Percentiles rank a stretch among this genome's conserved stretches.
These are phyloP conservation scores for Etia nguti DNA, from an alignment of 2,113 vertebrate genomes.

Conservation along the genomic window DNA sequence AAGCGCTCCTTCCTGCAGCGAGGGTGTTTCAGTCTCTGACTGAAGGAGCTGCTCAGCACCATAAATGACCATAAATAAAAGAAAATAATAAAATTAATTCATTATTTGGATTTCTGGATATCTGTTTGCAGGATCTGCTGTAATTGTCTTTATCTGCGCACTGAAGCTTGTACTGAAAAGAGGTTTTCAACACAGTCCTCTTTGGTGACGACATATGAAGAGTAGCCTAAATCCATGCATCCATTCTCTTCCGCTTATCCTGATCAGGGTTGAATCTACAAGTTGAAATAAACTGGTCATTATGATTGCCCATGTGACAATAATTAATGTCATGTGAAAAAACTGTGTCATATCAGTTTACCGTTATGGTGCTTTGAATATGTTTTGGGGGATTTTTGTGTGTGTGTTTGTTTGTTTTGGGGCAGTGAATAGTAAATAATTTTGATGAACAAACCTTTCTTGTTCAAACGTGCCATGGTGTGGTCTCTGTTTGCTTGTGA, in stretches of 20 bases:
- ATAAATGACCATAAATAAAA: background rate
- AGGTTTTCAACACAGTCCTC: background rate
- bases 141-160: rapidly evolving
- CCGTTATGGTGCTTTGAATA: background rate
- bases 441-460: background rate
- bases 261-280: background rate
- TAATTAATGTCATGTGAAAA: background rate
- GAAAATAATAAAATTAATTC: background rate
- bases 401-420: background rate
- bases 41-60: no score
- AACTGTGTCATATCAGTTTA: background rate
- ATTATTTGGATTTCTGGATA: rapidly evolving
- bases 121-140: background rate
- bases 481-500: background rate
- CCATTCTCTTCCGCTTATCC: background rate
- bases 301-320: rapidly evolving
- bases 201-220: background rate
- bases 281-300: background rate
- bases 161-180: background rate
- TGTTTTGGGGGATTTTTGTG: rapidly evolving
- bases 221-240: rapidly evolving
- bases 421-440: background rate
- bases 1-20: no score
- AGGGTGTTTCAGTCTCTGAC: no score
- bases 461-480: background rate